Base-by-base conservation (phyloP, 2,888 invertebrate species). In the Hydropsyche betteni region DNA sequence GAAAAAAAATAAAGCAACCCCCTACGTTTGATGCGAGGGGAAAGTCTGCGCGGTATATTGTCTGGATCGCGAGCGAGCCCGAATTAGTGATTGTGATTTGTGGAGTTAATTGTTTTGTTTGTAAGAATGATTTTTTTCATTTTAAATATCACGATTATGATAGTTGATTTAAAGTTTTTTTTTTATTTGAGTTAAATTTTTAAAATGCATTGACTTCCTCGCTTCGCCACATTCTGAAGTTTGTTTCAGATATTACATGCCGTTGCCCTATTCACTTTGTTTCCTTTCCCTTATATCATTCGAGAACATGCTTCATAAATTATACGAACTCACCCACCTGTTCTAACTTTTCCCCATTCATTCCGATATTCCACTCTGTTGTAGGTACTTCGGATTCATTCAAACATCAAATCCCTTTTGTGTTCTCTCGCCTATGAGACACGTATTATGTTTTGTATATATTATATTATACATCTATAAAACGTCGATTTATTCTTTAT, bases 291-390 rank as follows among this genome's bases (percentile, higher is more conserved):
- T 64, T 64, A 64, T 64, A 64, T 64, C 64, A 64, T 64, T 64
- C 64, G 64, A 7, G 64, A 64, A 64, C 64, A 64, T 64, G 64
- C 64, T 64, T 64, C 64, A 64, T 64, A 64, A 64, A 64, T 64
- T 64, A 34, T n/a, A 64, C 64, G 64, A 64, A 64, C 64, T 64
- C 64, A 64, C 64, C 64, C 64, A 64, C 64, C 64, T 64, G 64
- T 64, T 64, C 64, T 64, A 64, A 64, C 64, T 64, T 64, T 55
- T 64, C 64, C 64, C 64, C 64, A 64, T 64, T 64, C 64, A 64
- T 64, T 64, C 34, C 64, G 64, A 64, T 64, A 64, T 64, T 64
- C 64, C 64, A 36, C 36, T 64, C 64, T 34, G 64, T 64, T 64
- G 34, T n/a, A n/a, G n/a, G n/a, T 64, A 36, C 64, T 64, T 64